Conservation (phyloP, 2,888 invertebrate species). For the Drosophila demipolita region DNA sequence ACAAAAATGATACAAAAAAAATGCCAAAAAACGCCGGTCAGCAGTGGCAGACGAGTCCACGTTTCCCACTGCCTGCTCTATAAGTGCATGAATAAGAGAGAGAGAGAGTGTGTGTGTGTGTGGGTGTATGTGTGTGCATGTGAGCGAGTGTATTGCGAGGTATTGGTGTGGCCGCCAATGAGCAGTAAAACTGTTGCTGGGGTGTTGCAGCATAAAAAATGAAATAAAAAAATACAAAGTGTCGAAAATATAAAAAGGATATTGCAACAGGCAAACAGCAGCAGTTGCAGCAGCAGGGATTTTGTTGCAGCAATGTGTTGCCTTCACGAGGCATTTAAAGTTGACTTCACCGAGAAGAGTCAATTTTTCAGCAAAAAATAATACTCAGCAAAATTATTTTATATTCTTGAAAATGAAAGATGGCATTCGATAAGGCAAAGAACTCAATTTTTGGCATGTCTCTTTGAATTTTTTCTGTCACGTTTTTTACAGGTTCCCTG, state of each 20-base stretch:
- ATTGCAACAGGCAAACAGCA: constrained; percentile 28
- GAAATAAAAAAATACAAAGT: constrained; percentile 49
- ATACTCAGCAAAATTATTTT: background rate
- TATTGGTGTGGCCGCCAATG: constrained; percentile 65
- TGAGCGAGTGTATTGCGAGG: constrained; percentile 24
- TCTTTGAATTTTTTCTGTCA: background rate
- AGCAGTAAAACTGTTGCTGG: constrained; percentile 78
- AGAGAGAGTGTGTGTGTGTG: background rate
- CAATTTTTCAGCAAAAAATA: background rate
- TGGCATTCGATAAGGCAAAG: background rate
- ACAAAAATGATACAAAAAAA: constrained; percentile 29
- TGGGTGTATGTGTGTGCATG: constrained; percentile 16
- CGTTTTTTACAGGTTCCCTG: constrained; percentile 1
- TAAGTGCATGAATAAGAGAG: constrained; percentile 46
- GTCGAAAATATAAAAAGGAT: constrained; percentile 67
- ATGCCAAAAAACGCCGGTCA: constrained; percentile 70
- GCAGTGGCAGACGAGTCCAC: constrained; percentile 58
- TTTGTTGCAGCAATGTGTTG: constrained; percentile 10
- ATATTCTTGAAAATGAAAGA: background rate
- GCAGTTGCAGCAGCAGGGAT: constrained; percentile 9
- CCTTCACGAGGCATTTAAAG: constrained; percentile 13
- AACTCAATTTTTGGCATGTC: background rate
- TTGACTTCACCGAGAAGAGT: background rate
- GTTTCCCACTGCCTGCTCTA: constrained; percentile 39
- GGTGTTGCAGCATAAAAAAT: constrained; percentile 55